These are phyloP conservation scores for Ectobius pallidus DNA, from an alignment of 2,888 invertebrate genomes.

Conservation along the genomic window DNA sequence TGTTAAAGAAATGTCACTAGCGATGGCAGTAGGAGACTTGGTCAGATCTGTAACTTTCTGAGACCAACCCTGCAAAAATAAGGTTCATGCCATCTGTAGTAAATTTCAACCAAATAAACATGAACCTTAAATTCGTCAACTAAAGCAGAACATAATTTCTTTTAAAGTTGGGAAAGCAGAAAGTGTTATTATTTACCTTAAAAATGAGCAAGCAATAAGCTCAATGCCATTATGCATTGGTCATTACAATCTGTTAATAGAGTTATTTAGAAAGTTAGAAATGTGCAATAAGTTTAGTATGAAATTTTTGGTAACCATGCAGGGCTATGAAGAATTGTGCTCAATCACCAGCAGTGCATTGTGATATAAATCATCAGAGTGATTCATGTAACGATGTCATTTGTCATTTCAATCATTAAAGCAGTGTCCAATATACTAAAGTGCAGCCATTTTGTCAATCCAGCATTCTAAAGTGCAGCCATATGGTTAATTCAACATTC, in stretches of 20 bases:
- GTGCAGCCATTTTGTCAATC: too few species aligned
- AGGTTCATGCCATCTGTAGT: conserved; percentile 45
- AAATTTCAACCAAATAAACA: conserved; percentile 35
- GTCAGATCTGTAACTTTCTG: conserved; percentile 53
- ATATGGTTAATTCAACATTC: too few species aligned
- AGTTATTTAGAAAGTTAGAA: not conserved
- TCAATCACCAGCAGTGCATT: conserved; percentile 6
- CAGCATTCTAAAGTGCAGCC: too few species aligned
- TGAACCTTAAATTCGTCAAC: conserved; percentile 4
- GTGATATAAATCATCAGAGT: not conserved
- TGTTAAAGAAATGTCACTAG: conserved; percentile 15
- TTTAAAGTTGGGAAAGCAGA: too few species aligned
- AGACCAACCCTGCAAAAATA: conserved; percentile 56
- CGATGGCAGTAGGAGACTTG: conserved; percentile 47
- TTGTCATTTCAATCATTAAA: too few species aligned
- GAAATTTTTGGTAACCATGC: too few species aligned
- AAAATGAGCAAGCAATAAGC: too few species aligned
- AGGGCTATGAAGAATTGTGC: not conserved
- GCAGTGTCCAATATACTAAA: too few species aligned
- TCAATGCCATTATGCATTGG: too few species aligned
- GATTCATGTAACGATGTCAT: too few species aligned
- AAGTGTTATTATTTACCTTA: too few species aligned
- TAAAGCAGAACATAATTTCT: not conserved
- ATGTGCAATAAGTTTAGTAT: not conserved
- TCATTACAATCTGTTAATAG: too few species aligned